These are phyloP conservation scores for Abrostola tripartita DNA, from an alignment of 2,888 invertebrate genomes.

Conservation along the genomic window DNA sequence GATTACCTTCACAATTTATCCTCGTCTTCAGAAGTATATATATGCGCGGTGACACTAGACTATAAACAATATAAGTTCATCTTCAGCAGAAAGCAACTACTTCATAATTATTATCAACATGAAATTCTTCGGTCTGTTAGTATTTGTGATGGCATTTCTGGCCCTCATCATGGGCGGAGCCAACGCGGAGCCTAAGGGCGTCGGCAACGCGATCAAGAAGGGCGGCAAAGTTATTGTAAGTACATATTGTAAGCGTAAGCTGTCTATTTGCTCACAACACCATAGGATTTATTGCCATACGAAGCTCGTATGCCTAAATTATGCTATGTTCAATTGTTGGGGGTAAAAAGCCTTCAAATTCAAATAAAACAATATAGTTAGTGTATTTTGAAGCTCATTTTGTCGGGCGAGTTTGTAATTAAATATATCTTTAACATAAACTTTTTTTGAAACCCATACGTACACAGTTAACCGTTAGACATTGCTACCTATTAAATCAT, in stretches of 20 bases:
- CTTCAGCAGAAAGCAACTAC: not conserved
- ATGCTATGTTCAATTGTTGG: no score
- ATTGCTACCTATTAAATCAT: no score
- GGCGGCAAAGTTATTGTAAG: constrained; percentile 1
- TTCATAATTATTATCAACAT: constrained; percentile 39
- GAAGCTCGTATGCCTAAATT: no score
- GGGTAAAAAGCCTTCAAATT: no score
- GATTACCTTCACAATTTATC: not conserved
- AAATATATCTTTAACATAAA: no score
- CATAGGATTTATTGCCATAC: no score
- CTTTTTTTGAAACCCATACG: no score
- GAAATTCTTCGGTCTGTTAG: constrained; percentile 60
- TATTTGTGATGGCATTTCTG: constrained; percentile 56
- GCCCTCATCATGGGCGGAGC: constrained; percentile 47
- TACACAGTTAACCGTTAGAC: no score
- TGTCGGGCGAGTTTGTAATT: no score
- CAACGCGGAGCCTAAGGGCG: constrained; percentile 35
- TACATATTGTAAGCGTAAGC: not conserved
- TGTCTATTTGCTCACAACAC: no score
- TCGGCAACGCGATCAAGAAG: constrained; percentile 10
- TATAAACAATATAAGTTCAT: not conserved
- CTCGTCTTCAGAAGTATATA: not conserved
- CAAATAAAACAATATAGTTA: no score
- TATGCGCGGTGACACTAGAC: not conserved
- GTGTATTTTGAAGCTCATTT: no score